Percentiles rank a stretch among this genome's conserved stretches.
Evolutionary conservation across 2,888 invertebrate species (phyloP).

Genomic region (Tetranychus piercei): DNA sequence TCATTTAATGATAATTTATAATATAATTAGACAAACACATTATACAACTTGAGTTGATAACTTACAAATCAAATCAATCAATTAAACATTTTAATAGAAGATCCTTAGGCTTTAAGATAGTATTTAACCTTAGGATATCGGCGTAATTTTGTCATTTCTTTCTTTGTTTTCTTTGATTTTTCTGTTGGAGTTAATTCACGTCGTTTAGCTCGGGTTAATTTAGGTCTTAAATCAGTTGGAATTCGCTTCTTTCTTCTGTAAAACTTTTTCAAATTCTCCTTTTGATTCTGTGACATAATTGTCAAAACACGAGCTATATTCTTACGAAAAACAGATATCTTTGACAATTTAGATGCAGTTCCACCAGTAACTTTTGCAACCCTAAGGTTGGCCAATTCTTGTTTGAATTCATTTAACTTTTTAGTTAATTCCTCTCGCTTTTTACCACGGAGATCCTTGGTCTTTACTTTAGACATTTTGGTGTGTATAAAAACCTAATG

Average conservation of each 20-base stretch:
- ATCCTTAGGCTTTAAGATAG: slow-evolving; percentile 51
- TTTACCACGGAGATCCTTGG: slow-evolving; percentile 81
- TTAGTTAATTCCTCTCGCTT: slow-evolving; percentile 93
- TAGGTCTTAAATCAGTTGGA: slow-evolving; percentile 49
- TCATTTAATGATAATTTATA: neutral
- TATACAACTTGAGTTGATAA: neutral
- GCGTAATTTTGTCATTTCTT: slow-evolving; percentile 40
- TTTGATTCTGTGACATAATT: slow-evolving; percentile 95
- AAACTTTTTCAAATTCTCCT: slow-evolving; percentile 82
- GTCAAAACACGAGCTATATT: slow-evolving; percentile 94
- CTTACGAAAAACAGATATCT: slow-evolving; percentile 93
- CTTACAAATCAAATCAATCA: neutral
- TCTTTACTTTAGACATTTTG: slow-evolving; percentile 70
- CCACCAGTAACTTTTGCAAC: slow-evolving; percentile 94
- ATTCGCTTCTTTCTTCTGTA: slow-evolving; percentile 77
- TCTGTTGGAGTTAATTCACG: slow-evolving; percentile 72
- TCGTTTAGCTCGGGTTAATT: slow-evolving; percentile 90
- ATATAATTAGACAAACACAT: neutral
- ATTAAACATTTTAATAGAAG: neutral
- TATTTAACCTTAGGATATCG: neutral
- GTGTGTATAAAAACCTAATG: neutral
- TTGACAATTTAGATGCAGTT: slow-evolving; percentile 91
- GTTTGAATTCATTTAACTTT: slow-evolving; percentile 91
- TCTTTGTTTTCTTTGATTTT: slow-evolving; percentile 62
- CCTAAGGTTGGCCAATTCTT: slow-evolving; percentile 77